Evolutionary conservation across 2,797 vertebrate species (phyloP).

Genomic region (Dromococcyx pavoninus): DNA sequence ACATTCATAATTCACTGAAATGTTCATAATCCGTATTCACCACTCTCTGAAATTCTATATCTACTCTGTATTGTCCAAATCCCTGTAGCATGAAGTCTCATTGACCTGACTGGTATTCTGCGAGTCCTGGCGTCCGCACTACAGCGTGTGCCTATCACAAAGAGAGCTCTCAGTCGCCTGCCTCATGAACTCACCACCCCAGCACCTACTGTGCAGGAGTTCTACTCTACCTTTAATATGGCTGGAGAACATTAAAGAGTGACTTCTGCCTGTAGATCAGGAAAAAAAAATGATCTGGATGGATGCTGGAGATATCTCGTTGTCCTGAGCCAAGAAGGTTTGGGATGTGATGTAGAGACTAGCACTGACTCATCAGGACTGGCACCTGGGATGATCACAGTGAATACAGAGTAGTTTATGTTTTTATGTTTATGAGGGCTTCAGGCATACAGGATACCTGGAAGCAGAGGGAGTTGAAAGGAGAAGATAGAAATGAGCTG

Average conservation of each 20-base stretch:
- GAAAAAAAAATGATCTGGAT: accelerated
- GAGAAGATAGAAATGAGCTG: accelerated
- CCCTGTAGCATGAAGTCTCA: not conserved
- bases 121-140: accelerated
- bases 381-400: not conserved
- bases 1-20: not conserved
- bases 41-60: not conserved
- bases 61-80: not conserved
- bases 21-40: not conserved
- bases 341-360: not conserved
- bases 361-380: not conserved
- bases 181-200: not conserved
- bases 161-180: accelerated
- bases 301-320: not conserved
- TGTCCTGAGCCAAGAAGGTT: not conserved
- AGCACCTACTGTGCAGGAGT: not conserved
- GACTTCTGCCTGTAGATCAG: not conserved
- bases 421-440: not conserved
- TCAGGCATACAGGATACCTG: not conserved
- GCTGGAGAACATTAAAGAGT: not conserved
- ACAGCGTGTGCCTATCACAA: not conserved
- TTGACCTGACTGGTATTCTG: not conserved
- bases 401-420: not conserved
- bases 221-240: not conserved
- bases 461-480: not conserved